Evolutionary conservation across 2,888 invertebrate species (phyloP).

Genomic region (Eristalinus aeneus): DNA sequence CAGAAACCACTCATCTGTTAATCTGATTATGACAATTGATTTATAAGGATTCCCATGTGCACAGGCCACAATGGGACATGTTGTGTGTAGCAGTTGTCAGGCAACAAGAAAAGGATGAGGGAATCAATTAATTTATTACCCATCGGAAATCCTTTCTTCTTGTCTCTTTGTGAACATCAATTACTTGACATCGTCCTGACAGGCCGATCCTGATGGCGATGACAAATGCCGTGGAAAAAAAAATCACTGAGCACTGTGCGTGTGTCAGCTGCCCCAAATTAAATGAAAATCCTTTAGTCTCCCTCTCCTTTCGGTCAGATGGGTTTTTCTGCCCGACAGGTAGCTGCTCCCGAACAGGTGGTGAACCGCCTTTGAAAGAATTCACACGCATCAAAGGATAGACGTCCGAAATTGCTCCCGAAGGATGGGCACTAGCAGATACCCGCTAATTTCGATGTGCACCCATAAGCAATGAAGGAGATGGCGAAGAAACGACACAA

Average conservation of each 20-base stretch:
- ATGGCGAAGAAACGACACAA: neutral
- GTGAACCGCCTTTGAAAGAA: slow-evolving; percentile 22
- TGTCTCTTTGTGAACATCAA: neutral
- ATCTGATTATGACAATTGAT: slow-evolving; percentile 70
- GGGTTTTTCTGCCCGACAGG: slow-evolving; percentile 14
- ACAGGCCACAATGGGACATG: slow-evolving; percentile 33
- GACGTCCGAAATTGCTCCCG: neutral
- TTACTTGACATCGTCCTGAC: slow-evolving; percentile 60
- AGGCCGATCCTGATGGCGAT: slow-evolving; percentile 35
- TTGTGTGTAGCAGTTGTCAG: slow-evolving; percentile 44
- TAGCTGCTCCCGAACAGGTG: slow-evolving; percentile 39
- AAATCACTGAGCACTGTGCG: slow-evolving; percentile 13
- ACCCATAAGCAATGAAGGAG: neutral
- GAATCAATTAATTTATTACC: slow-evolving; percentile 63
- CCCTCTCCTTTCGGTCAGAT: slow-evolving; percentile 20
- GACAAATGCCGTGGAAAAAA: slow-evolving; percentile 23
- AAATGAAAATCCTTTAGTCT: slow-evolving; percentile 36
- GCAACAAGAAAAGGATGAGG: slow-evolving; percentile 45
- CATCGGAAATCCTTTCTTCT: slow-evolving; percentile 24
- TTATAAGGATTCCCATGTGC: slow-evolving; percentile 63
- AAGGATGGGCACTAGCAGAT: neutral
- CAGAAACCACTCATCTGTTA: slow-evolving; percentile 64
- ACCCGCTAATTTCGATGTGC: slow-evolving; percentile 4
- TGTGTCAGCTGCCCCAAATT: slow-evolving; percentile 46
- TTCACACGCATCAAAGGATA: slow-evolving; percentile 4